Evolutionary conservation across 1,140 invertebrate genomes (phyloP).

Genomic region (Protaetia brevitarsis): DNA sequence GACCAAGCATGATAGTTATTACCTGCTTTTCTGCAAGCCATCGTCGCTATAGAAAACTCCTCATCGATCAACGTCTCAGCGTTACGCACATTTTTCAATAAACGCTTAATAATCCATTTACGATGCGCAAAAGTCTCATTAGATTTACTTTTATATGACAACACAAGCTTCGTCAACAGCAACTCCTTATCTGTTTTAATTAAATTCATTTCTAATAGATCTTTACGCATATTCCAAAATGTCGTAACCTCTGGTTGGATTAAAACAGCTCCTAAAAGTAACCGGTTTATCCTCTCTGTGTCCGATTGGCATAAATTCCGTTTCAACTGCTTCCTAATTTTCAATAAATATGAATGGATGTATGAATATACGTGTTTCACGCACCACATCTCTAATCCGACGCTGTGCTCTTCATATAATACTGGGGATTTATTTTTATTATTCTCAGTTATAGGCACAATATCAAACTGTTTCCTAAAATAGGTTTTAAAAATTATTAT

Average conservation of each 20-base stretch:
- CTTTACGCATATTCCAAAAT: conserved; percentile 85
- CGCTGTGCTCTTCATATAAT: conserved; percentile 72
- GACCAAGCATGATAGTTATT: conserved; percentile 94
- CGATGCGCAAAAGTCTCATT: conserved; percentile 83
- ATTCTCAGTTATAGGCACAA: conserved; percentile 73
- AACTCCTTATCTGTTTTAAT: conserved; percentile 68
- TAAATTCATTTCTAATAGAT: conserved; percentile 62
- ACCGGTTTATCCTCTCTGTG: conserved; percentile 56
- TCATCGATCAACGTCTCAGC: conserved; percentile 42
- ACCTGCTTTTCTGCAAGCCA: conserved; percentile 63
- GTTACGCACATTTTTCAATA: conserved; percentile 49
- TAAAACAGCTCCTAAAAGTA: conserved; percentile 71
- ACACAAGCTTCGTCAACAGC: conserved; percentile 66
- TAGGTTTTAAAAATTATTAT: conserved; percentile 20
- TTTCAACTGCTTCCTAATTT: conserved; percentile 51
- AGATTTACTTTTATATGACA: conserved; percentile 83
- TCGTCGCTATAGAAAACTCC: conserved; percentile 52
- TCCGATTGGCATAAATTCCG: conserved; percentile 53
- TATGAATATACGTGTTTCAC: conserved; percentile 80
- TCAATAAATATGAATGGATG: conserved; percentile 63
- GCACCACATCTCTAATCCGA: conserved; percentile 92
- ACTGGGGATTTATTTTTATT: conserved; percentile 84
- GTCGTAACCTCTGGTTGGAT: conserved; percentile 80
- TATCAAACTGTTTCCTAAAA: conserved; percentile 81
- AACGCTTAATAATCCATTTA: conserved; percentile 63